Evolutionary conservation across 2,888 invertebrate genomes (phyloP).

Genomic region (Chrysolina oricalcia): DNA sequence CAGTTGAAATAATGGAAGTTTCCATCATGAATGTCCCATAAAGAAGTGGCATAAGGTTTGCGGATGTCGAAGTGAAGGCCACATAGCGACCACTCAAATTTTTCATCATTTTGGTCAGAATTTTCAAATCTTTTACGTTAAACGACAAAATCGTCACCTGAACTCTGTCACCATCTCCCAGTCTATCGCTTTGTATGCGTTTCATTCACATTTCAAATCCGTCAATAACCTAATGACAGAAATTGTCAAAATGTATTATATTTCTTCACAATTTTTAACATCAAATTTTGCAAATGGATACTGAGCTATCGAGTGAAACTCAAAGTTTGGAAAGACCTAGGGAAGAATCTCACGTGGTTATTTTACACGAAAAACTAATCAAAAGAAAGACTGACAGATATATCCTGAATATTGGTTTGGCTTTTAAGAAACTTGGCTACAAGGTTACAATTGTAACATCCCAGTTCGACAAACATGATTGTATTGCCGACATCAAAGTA

Average conservation of each 20-base stretch:
- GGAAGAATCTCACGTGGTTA: slow-evolving; percentile 58
- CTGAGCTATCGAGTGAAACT: slow-evolving; percentile 32
- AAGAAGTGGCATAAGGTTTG: no score
- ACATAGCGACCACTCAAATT: no score
- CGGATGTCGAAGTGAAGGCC: no score
- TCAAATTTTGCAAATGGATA: slow-evolving; percentile 49
- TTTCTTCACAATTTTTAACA: slow-evolving; percentile 33
- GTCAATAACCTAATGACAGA: slow-evolving; percentile 15
- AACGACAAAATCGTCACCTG: no score
- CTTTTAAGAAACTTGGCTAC: slow-evolving; percentile 62
- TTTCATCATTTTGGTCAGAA: no score
- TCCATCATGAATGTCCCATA: no score
- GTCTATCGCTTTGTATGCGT: slow-evolving; percentile 1
- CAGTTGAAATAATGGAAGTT: no score
- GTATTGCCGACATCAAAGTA: slow-evolving; percentile 63
- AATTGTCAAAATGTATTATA: slow-evolving; percentile 41
- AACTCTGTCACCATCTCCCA: no score
- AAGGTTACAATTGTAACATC: slow-evolving; percentile 64
- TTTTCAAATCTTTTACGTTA: no score
- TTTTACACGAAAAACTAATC: slow-evolving; percentile 65
- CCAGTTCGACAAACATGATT: slow-evolving; percentile 59
- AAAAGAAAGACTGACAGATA: slow-evolving; percentile 64
- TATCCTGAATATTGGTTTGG: slow-evolving; percentile 63
- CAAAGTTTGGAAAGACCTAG: slow-evolving; percentile 16
- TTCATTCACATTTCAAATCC: background rate